Evolutionary conservation across 2,797 vertebrate species (phyloP), one percentile per base, ranked within the genome.

Genomic region (Vipera ursinii): DNA sequence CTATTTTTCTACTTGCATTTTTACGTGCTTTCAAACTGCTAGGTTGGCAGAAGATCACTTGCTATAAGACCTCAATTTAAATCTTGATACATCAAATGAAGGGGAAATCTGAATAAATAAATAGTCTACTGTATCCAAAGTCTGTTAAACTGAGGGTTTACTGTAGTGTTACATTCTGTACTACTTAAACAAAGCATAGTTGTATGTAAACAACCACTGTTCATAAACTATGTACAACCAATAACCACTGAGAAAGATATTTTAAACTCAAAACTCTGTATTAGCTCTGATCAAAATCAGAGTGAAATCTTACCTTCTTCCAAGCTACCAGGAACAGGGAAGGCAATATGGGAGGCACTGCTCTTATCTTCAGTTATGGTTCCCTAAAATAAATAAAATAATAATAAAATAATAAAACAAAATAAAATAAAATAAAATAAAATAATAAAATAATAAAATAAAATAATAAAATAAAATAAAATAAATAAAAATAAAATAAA

Each of bases 321-420:
- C 95, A 99, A 97, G 97, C 98, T 99, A 92, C 98, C 95, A 0
- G 99, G 99, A 91, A 99, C 98, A 0, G 99, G 99, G 91, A 98
- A 98, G n/a, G 99, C 99, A 86, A 99, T 95, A 85, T 99, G 98
- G 88, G 99, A 99, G 61, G 99, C 98, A 86, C 98, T 97, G 91
- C 97, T 97, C 96, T 99, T 99, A 96, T 99, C 99, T 94, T 99
- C 99, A 0, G 99, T 99, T 94, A 99, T 98, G 0, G 99, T 99
- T 87, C 99, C 99, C 99, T 99, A 96, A 44, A 48, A 69, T 8
- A 22, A 93, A 88, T 57, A 89, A 26, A 26, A 94, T 10, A 22
- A 24, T 32, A 38, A 38, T 38, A 38, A 38, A 38, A 38, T 38
- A 1, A 32, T 32, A 32, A 32, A 32, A 32, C 1, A 32, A 32